These are phyloP conservation scores for Xanthostigma xanthostigma DNA, from an alignment of 2,888 invertebrate species.

Conservation along the genomic window DNA sequence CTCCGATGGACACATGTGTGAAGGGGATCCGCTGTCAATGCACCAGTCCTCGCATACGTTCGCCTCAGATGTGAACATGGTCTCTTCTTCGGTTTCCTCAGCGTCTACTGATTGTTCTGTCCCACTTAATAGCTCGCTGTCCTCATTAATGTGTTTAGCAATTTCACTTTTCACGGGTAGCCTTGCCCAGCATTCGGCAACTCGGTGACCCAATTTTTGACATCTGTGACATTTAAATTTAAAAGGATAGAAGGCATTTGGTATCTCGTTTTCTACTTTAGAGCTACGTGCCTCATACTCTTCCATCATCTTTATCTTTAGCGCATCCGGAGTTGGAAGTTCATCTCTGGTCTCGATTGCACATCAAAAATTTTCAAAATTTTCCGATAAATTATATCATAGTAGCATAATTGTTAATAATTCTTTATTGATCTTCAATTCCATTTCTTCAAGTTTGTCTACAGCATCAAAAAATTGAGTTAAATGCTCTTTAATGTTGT, in stretches of 20 bases:
- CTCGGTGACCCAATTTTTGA: too few relatives aligned
- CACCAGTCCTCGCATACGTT: background rate
- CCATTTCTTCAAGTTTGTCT: too few relatives aligned
- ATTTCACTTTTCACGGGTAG: too few relatives aligned
- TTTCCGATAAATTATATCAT: constrained; percentile 15
- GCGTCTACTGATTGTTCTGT: background rate
- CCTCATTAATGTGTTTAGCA: too few relatives aligned
- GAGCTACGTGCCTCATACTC: constrained; percentile 14
- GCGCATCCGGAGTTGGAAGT: constrained; percentile 13
- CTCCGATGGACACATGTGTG: background rate
- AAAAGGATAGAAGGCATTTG: background rate
- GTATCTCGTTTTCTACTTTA: background rate
- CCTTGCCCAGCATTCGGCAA: too few relatives aligned
- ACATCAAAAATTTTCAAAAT: constrained; percentile 18
- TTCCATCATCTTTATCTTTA: constrained; percentile 16
- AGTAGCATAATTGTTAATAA: too few relatives aligned
- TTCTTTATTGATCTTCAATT: too few relatives aligned
- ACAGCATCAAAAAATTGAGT: too few relatives aligned
- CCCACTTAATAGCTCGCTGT: background rate
- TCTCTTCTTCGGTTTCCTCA: background rate
- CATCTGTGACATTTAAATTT: too few relatives aligned
- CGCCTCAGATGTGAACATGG: too few relatives aligned
- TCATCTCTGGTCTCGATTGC: constrained; percentile 20
- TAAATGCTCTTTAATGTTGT: too few relatives aligned
- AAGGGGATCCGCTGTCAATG: background rate